phyloP scores from a whole-genome alignment of 2,797 vertebrate species.

The Tauraco hartlaubi region DNA sequence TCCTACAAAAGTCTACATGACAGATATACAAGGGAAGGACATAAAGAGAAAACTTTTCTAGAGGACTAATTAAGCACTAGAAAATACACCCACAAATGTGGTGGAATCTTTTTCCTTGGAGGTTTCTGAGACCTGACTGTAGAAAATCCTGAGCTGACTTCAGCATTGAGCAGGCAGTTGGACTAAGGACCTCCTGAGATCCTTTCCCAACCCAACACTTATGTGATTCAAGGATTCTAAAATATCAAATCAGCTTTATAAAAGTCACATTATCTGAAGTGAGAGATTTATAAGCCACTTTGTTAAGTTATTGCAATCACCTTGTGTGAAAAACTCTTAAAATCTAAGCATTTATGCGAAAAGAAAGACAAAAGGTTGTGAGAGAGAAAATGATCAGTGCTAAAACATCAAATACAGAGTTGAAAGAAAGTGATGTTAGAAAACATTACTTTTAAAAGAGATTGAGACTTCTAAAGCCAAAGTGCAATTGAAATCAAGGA shows the following conservation, averaged over 20 bases:
- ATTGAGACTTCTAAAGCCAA: not conserved
- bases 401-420: not conserved
- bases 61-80: not conserved
- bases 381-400: not conserved
- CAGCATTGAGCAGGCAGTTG: not conserved
- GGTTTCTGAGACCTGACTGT: fast-evolving
- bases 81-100: not conserved
- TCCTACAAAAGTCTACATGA: not conserved
- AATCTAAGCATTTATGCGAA: not conserved
- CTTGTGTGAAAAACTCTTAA: not conserved
- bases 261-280: not conserved
- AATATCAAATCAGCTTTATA: not conserved
- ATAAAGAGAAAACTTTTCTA: not conserved
- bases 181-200: not conserved
- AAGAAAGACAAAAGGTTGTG: not conserved
- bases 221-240: not conserved
- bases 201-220: not conserved
- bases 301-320: not conserved
- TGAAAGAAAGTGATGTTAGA: not conserved
- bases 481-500: not conserved
- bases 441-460: not conserved
- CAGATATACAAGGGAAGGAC: not conserved
- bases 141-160: not conserved
- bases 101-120: not conserved
- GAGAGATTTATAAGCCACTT: not conserved